Evolutionary conservation across 2,888 invertebrate genomes (phyloP), one percentile per base, ranked within the genome.

Genomic region (Leptopilina myrica): DNA sequence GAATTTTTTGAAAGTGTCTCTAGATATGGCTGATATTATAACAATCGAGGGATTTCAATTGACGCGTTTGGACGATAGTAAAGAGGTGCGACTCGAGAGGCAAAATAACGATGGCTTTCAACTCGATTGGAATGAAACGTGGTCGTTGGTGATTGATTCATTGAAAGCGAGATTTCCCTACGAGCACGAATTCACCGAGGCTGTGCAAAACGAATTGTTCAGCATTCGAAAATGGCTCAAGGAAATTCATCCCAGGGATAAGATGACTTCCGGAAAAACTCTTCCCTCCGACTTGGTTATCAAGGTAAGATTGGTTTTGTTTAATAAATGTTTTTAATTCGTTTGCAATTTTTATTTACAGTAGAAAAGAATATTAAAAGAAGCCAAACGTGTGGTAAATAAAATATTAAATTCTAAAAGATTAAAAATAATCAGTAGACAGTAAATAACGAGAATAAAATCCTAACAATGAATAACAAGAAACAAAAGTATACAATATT

Each of bases 191-290:
- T 98, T 97, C 90, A 96, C 97, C 15, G 96, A 96, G 81, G 97
- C 97, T 0, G 95, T 97, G 80, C 97, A 97, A 89, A 97, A 97
- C 84, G 97, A 98, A 89, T 95, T 97, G 80, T 94, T 98, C n/a
- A 97, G 97, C 1, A 93, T 98, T 49, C 95, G 97, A 88, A 99
- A 98, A 91, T 99, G 99, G 99, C 92, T 99, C 78, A 98, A 98
- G 91, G 92, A 96, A 81, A 94, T 98, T 12, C 98, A 98, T 90
- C 86, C 88, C 0, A 82, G 86, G 1, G 94, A 93, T 65, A 92
- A 94, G 69, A 93, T 94, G 89, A 95, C 95, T 89, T 94, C 94
- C 76, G 33, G 33, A 5, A 94, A 95, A 0, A 95, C 95, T 0
- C 91, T 99, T 77, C 98, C 98, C 0, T 95, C 96, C 83, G 99